phyloP scores from a whole-genome alignment of 1,140 invertebrate species.

The Battus philenor region DNA sequence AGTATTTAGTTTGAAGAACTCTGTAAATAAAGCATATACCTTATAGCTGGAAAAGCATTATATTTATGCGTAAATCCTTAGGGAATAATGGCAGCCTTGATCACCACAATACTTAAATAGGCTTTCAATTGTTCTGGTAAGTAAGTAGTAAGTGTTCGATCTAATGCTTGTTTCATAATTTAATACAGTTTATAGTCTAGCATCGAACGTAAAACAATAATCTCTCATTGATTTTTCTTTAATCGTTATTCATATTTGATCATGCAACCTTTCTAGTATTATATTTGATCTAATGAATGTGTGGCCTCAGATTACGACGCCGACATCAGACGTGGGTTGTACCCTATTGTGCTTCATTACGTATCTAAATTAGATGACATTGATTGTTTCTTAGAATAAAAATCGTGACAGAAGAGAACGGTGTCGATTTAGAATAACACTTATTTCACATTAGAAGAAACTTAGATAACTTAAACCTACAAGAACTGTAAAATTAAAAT shows the following conservation, averaged over 20 bases:
- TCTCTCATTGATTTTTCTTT: neutral
- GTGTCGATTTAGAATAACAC: conserved; percentile 51
- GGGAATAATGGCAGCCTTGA: no score
- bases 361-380: conserved; percentile 49
- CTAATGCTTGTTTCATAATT: neutral
- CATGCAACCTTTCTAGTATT: conserved; percentile 7
- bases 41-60: no score
- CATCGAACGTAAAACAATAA: no score
- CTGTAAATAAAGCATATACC: no score
- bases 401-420: conserved; percentile 35
- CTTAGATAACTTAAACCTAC: no score
- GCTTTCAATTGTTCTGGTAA: no score
- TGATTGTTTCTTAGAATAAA: conserved; percentile 60
- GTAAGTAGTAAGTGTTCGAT: no score
- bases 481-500: no score
- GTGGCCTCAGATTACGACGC: conserved; percentile 9
- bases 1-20: no score
- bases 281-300: conserved; percentile 23
- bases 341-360: conserved; percentile 47
- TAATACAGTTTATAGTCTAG: neutral
- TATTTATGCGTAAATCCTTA: no score
- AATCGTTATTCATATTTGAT: conserved; percentile 1
- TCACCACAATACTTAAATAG: no score
- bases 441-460: conserved; percentile 27
- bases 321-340: conserved; percentile 36